These are phyloP conservation scores for Xenopus petersii DNA, from an alignment of 2,797 vertebrate genomes.

Conservation along the genomic window DNA sequence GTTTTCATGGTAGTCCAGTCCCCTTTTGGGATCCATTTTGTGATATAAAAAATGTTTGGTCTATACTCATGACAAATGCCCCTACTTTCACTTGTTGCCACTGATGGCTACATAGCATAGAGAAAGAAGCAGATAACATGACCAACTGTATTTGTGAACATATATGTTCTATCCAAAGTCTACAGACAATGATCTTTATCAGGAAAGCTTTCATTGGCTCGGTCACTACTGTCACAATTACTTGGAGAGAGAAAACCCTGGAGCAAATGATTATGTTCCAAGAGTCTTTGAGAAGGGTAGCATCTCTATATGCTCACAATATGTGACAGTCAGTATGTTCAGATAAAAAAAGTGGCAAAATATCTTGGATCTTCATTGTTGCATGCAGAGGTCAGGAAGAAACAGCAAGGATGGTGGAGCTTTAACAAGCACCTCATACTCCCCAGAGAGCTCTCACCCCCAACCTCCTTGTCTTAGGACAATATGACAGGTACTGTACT, in stretches of 20 bases:
- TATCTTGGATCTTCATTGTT: background rate
- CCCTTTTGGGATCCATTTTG: no score
- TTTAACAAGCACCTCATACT: background rate
- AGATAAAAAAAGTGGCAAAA: conserved; percentile 8
- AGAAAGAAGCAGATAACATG: no score
- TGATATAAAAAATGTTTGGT: no score
- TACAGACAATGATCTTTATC: no score
- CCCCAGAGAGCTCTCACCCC: background rate
- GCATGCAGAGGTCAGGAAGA: background rate
- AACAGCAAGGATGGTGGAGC: background rate
- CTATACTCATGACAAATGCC: no score
- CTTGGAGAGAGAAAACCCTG: background rate
- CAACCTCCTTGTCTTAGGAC: background rate
- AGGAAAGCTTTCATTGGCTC: no score
- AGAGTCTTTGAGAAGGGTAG: background rate
- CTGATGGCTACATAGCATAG: no score
- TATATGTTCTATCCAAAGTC: no score
- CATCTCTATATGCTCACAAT: background rate
- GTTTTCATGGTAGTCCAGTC: no score
- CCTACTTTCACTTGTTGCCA: no score
- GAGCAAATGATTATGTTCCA: background rate
- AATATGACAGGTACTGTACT: background rate
- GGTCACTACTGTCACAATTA: no score
- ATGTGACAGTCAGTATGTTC: background rate
- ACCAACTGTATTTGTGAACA: no score